phyloP scores from a whole-genome alignment of 2,113 vertebrate species.

The Notothenia coriiceps region DNA sequence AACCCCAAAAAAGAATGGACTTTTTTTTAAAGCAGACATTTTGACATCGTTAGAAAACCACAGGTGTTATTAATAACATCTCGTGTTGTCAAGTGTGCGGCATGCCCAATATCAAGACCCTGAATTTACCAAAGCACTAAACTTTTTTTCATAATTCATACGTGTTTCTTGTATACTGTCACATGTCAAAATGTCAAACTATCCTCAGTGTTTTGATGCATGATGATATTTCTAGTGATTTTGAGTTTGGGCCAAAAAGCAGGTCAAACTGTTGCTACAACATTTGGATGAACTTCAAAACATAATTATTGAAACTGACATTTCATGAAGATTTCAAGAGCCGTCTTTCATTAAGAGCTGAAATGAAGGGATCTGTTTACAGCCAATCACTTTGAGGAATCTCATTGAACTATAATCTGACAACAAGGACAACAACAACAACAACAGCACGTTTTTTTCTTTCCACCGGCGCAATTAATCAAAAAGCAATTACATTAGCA shows the following conservation, averaged over 20 bases:
- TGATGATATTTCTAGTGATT: neutral
- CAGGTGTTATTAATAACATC: conserved; percentile 13
- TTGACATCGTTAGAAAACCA: neutral
- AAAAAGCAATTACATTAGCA: conserved; percentile 79
- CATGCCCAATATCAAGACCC: neutral
- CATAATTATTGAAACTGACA: conserved; percentile 65
- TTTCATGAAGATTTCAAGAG: conserved; percentile 51
- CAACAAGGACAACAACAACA: conserved; percentile 49
- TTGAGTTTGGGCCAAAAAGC: neutral
- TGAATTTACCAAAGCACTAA: neutral
- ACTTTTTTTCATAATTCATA: neutral
- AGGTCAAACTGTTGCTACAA: neutral
- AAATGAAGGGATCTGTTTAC: conserved; percentile 69
- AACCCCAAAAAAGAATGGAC: neutral
- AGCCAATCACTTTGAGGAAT: conserved; percentile 62
- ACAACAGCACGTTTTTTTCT: conserved; percentile 39
- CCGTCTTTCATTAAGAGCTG: conserved; percentile 53
- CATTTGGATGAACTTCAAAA: conserved; percentile 31
- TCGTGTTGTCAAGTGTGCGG: neutral
- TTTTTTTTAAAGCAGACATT: neutral
- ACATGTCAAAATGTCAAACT: neutral
- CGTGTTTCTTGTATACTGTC: neutral
- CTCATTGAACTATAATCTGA: conserved; percentile 73
- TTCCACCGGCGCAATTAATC: conserved; percentile 69
- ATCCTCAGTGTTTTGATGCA: too few relatives aligned